Evolutionary conservation across 2,797 vertebrate species (phyloP).

Genomic region (Myotis vivesi): DNA sequence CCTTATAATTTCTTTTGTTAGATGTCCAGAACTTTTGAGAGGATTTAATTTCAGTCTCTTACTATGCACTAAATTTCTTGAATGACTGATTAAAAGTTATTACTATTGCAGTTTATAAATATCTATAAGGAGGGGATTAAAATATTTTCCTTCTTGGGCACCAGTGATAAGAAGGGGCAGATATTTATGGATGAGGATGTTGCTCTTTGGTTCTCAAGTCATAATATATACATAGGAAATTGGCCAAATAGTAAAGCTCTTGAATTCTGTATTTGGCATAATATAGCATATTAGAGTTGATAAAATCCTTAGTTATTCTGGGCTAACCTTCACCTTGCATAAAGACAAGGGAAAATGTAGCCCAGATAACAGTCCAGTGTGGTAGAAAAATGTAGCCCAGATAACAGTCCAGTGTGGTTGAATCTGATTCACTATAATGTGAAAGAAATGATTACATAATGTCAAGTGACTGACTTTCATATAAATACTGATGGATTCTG

Average conservation of each 20-base stretch:
- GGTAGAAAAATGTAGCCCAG: background rate
- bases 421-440: background rate
- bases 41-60: background rate
- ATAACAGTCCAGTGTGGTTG: background rate
- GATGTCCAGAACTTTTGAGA: background rate
- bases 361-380: background rate
- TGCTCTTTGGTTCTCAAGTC: background rate
- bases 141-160: background rate
- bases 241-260: background rate
- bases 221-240: background rate
- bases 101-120: background rate
- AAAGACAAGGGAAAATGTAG: background rate
- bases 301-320: background rate
- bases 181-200: background rate
- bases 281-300: background rate
- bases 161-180: background rate
- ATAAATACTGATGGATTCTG: background rate
- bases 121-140: background rate
- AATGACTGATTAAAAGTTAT: background rate
- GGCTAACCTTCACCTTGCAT: background rate
- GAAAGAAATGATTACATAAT: background rate
- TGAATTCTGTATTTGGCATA: background rate
- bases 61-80: background rate
- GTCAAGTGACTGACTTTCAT: background rate
- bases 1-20: background rate